Percentiles rank a stretch among this genome's conserved stretches.
Conservation (phyloP, 1,140 invertebrate genomes). For the Bombus ignitus region DNA sequence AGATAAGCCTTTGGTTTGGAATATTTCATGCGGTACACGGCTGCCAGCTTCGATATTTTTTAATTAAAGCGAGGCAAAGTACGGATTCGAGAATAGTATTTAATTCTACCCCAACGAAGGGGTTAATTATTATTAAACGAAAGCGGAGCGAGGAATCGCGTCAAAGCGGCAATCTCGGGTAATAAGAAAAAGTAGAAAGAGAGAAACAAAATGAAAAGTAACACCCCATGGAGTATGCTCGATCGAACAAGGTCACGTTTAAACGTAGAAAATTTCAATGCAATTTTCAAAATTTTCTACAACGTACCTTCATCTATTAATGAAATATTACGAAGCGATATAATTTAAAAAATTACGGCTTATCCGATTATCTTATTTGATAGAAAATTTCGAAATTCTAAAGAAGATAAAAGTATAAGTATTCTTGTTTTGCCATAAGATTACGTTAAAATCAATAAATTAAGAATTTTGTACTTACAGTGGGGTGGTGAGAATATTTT, state of each 20-base stretch:
- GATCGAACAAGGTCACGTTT: too few relatives aligned
- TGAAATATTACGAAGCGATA: too few relatives aligned
- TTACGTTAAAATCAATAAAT: too few relatives aligned
- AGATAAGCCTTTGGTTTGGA: background rate
- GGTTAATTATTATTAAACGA: constrained; percentile 7
- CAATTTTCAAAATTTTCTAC: too few relatives aligned
- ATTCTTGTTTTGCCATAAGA: too few relatives aligned
- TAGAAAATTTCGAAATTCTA: too few relatives aligned
- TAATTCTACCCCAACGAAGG: background rate
- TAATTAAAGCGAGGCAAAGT: background rate
- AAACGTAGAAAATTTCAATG: too few relatives aligned
- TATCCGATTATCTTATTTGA: background rate
- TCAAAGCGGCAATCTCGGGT: background rate
- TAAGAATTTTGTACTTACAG: too few relatives aligned
- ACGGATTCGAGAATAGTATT: background rate
- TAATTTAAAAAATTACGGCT: background rate
- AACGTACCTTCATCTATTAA: too few relatives aligned
- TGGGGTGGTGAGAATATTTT: fast-evolving
- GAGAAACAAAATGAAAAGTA: background rate
- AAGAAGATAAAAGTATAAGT: too few relatives aligned
- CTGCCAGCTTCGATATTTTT: background rate
- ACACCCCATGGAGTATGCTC: too few relatives aligned
- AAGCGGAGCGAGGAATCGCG: background rate
- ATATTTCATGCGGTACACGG: background rate
- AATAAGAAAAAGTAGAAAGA: background rate